phyloP scores from a whole-genome alignment of 2,797 vertebrate species.

The Falco rusticolus region DNA sequence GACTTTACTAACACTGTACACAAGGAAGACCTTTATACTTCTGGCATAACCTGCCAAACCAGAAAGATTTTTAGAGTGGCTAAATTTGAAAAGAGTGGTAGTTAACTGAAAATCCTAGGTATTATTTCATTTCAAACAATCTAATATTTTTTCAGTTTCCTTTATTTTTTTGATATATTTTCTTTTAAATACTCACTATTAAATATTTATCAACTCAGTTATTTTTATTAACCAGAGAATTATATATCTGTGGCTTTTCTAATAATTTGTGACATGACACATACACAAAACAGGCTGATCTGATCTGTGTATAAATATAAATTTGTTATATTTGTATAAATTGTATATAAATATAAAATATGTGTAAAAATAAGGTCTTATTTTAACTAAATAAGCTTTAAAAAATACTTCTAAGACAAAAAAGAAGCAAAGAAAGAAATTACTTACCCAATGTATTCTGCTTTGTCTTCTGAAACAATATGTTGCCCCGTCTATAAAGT shows the following conservation, averaged over 20 bases:
- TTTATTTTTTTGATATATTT: background rate
- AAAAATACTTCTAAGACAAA: background rate
- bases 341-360: too few species aligned
- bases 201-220: background rate
- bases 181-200: background rate
- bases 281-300: background rate
- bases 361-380: background rate
- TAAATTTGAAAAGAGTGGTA: background rate
- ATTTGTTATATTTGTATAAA: too few species aligned
- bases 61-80: background rate
- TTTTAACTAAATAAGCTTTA: background rate
- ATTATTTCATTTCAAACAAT: background rate
- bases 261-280: background rate
- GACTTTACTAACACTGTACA: background rate
- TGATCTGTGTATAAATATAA: background rate
- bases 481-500: background rate
- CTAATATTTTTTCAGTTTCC: background rate
- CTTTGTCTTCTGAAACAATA: background rate
- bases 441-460: constrained; percentile 8
- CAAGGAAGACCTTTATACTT: background rate
- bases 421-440: background rate
- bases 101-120: background rate
- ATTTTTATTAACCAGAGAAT: background rate
- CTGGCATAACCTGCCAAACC: background rate
- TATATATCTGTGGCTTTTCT: background rate